Evolutionary conservation across 2,797 vertebrate genomes (phyloP), one percentile per base, ranked within the genome.

Genomic region (Pseudomugil gertrudae): DNA sequence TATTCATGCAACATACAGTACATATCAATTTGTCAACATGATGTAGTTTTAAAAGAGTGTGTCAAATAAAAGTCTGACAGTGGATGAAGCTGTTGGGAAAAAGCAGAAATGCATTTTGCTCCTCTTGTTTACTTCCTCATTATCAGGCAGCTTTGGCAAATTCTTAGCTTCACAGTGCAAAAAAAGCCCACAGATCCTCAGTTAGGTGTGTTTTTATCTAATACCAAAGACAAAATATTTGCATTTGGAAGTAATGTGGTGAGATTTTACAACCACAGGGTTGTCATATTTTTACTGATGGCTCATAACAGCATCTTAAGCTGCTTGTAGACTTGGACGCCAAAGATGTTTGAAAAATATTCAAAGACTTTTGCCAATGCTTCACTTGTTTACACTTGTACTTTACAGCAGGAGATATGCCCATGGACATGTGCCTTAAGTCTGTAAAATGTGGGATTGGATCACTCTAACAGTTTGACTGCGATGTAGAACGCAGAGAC

Each of bases 1-100:
- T 36, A 62, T 33, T 13, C 63, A 45, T 57, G 57, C 5, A 40
- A 45, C 27, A 29, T 48, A n/a, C n/a, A n/a, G n/a, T n/a, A n/a
- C n/a, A 51, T 47, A 21, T 10, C 13, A 9, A 26, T 45, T 10
- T 36, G 53, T 21, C 21, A 32, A 13, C 17, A 45, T 19, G 17
- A 17, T 19, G 36, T 15, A 14, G 14, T 7, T 26, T 10, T 2
- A 6, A 24, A 10, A 4, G 38, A 7, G 7, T 1, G 13, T 19
- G 17, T 40, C 38, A 40, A 40, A 6, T 19, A 6, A 40, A 36
- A 0, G 38, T 48, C 4, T 48, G 23, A 23, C n/a, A 48, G 45
- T 19, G 9, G 4, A 48, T 13, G 11, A 48, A 48, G 45, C 21
- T 23, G 23, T 23, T 48, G 10, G 9, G 13, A 13, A 11, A 23